These are phyloP conservation scores for Acanthurus tractus DNA, from an alignment of 2,797 vertebrate genomes.

Conservation along the genomic window DNA sequence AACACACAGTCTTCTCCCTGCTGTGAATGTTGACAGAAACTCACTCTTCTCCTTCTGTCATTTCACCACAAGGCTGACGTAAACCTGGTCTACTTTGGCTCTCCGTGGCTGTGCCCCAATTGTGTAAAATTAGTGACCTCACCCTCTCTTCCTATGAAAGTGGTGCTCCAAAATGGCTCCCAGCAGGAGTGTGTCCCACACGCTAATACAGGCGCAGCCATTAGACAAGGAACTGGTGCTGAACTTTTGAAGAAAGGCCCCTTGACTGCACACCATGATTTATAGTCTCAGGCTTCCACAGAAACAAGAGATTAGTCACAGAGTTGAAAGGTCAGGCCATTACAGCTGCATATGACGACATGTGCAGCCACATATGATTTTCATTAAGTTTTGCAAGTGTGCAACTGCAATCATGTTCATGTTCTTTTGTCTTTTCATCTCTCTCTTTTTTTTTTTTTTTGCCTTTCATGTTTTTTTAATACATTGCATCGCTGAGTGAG, in stretches of 20 bases:
- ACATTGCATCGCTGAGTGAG: slow-evolving; percentile 50
- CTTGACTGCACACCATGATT: slow-evolving; percentile 80
- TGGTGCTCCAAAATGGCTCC: slow-evolving; percentile 66
- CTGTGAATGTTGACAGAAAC: slow-evolving; percentile 68
- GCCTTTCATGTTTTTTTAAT: slow-evolving; percentile 1
- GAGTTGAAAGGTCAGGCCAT: slow-evolving; percentile 84
- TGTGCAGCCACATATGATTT: slow-evolving; percentile 77
- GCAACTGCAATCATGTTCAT: slow-evolving; percentile 52
- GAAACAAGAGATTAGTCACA: slow-evolving; percentile 85
- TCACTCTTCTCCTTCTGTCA: slow-evolving; percentile 59
- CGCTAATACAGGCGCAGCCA: slow-evolving; percentile 44
- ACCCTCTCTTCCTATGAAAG: slow-evolving; percentile 72
- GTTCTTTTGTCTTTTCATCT: slow-evolving; percentile 62
- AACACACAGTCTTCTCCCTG: slow-evolving; percentile 34
- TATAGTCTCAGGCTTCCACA: slow-evolving; percentile 78
- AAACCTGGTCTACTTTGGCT: slow-evolving; percentile 60
- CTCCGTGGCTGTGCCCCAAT: slow-evolving; percentile 34
- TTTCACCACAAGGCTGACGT: slow-evolving; percentile 56
- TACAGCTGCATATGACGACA: slow-evolving; percentile 86
- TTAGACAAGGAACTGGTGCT: slow-evolving; percentile 66
- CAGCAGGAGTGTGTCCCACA: slow-evolving; percentile 64
- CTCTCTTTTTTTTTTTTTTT: slow-evolving; percentile 4
- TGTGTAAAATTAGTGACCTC: slow-evolving; percentile 76
- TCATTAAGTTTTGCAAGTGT: slow-evolving; percentile 73
- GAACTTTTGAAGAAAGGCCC: slow-evolving; percentile 74